These are phyloP conservation scores for Pontoporia blainvillei DNA, from an alignment of 2,113 vertebrate genomes.

Conservation along the genomic window DNA sequence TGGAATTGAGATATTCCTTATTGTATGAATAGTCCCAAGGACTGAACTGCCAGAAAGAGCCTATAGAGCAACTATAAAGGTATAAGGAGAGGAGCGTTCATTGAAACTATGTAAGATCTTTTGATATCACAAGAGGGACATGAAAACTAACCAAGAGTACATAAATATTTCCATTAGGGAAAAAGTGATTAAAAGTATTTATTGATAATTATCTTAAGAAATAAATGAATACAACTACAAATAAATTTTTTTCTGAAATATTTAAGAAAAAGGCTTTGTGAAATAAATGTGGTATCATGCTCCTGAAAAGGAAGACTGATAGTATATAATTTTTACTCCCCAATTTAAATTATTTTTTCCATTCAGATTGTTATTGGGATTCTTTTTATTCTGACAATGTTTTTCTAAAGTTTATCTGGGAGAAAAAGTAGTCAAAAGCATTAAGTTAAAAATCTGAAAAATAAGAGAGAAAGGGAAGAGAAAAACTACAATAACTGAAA, in stretches of 20 bases:
- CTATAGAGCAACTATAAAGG: neutral
- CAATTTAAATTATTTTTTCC: neutral
- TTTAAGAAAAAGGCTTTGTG: neutral
- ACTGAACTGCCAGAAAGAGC: neutral
- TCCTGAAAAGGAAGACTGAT: neutral
- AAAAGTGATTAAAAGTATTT: neutral
- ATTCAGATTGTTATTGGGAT: neutral
- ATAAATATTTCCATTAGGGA: neutral
- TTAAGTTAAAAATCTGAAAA: conserved; percentile 38
- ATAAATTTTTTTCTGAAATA: neutral
- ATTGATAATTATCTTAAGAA: neutral
- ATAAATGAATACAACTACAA: neutral
- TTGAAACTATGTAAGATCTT: neutral
- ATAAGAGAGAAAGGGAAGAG: neutral
- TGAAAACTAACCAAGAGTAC: neutral
- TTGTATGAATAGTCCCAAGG: neutral
- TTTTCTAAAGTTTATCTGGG: neutral
- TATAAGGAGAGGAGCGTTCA: neutral
- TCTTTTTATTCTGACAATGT: neutral
- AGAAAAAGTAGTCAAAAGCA: neutral
- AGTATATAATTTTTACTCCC: neutral
- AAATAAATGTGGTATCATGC: neutral
- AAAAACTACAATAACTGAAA: neutral
- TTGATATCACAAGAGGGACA: neutral
- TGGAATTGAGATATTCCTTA: neutral